phyloP scores from a whole-genome alignment of 2,888 invertebrate species.

The Lapara coniferarum region DNA sequence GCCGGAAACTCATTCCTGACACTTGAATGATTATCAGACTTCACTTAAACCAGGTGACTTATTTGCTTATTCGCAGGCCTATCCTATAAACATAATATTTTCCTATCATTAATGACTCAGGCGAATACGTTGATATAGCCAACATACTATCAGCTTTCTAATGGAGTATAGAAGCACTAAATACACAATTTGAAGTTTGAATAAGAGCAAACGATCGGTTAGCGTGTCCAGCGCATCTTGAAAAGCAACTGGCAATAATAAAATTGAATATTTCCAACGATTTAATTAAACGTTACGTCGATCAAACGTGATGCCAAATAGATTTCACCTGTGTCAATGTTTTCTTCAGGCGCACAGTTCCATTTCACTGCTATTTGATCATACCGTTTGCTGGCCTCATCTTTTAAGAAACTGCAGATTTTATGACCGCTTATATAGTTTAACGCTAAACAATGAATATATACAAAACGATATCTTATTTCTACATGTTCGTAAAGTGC shows the following conservation, averaged over 20 bases:
- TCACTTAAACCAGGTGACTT: too few relatives aligned
- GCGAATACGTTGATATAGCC: too few relatives aligned
- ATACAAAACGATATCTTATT: too few relatives aligned
- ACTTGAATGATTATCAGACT: too few relatives aligned
- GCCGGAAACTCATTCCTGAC: too few relatives aligned
- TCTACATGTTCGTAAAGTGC: too few relatives aligned
- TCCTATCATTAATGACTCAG: too few relatives aligned
- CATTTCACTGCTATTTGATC: constrained; percentile 22
- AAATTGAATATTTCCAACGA: constrained; percentile 52
- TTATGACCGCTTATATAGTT: too few relatives aligned
- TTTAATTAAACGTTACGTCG: constrained; percentile 49
- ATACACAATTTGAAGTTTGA: neutral
- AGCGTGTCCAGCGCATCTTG: constrained; percentile 49
- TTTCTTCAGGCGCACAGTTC: neutral
- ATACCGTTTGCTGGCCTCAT: neutral
- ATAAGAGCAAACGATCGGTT: constrained; percentile 44
- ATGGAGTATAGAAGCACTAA: neutral
- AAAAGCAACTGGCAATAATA: constrained; percentile 47
- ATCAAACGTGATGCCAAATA: constrained; percentile 41
- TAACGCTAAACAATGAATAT: too few relatives aligned
- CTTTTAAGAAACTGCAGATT: neutral
- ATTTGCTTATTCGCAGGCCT: too few relatives aligned
- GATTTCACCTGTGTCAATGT: constrained; percentile 41
- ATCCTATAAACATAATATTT: too few relatives aligned
- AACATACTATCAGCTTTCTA: too few relatives aligned